Percentiles rank a stretch among this genome's conserved stretches.
phyloP scores from a whole-genome alignment of 1,140 invertebrate species.

The Chironomus striatipennis region DNA sequence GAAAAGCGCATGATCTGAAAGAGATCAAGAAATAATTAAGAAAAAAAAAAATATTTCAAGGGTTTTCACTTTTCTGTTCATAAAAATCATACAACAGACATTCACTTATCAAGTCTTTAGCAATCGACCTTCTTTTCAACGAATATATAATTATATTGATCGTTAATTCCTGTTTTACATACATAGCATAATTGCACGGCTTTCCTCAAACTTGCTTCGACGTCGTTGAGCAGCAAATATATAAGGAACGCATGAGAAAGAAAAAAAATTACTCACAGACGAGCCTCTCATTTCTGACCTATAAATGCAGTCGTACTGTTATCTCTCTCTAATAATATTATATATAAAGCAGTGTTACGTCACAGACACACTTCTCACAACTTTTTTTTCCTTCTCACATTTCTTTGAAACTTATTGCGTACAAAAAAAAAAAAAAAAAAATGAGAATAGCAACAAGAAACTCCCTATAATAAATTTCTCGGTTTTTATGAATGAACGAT shows the following conservation, averaged over 20 bases:
- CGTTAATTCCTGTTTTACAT: too few species aligned
- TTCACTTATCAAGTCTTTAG: too few species aligned
- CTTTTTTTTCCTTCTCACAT: not conserved
- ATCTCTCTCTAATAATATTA: not conserved
- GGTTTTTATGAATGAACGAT: too few species aligned
- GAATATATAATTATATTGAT: too few species aligned
- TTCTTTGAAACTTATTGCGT: not conserved
- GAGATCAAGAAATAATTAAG: not conserved
- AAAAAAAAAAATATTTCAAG: not conserved
- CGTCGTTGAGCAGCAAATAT: not conserved
- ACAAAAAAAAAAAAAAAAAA: too few species aligned
- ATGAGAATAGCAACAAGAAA: too few species aligned
- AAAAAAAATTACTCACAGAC: not conserved
- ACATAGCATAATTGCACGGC: too few species aligned
- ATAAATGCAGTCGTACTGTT: constrained; percentile 1
- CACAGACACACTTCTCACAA: not conserved
- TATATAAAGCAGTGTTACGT: not conserved
- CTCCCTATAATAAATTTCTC: too few species aligned
- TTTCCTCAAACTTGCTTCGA: not conserved
- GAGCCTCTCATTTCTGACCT: constrained; percentile 5
- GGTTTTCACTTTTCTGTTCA: not conserved
- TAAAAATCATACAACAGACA: too few species aligned
- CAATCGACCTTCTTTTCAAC: too few species aligned
- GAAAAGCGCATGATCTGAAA: constrained; percentile 6
- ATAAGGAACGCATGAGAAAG: not conserved